A percentile compares a stretch with the other conserved stretches of the same genome.
Evolutionary conservation across 2,888 invertebrate species (phyloP).

Genomic region (Neoascia interrupta): DNA sequence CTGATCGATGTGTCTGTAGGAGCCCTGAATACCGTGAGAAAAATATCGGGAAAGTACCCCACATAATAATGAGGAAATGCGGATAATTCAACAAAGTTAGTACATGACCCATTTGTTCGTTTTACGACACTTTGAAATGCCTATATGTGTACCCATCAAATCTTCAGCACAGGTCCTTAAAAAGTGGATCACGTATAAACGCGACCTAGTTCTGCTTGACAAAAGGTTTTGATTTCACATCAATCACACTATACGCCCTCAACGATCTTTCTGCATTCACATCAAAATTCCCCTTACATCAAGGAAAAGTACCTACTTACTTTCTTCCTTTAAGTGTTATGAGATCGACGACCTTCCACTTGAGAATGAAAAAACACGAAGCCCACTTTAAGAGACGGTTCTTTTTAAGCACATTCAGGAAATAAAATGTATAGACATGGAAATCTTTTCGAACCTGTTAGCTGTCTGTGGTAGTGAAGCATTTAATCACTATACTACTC

Average conservation of each 20-base stretch:
- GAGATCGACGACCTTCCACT: slow-evolving; percentile 44
- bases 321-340: slow-evolving; percentile 48
- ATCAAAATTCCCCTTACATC: neutral
- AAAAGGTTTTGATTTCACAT: neutral
- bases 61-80: too few relatives aligned
- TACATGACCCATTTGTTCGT: too few relatives aligned
- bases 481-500: too few relatives aligned
- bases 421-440: slow-evolving; percentile 42
- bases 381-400: slow-evolving; percentile 28
- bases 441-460: slow-evolving; percentile 32
- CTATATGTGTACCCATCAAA: too few relatives aligned
- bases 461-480: too few relatives aligned
- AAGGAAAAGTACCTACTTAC: slow-evolving; percentile 13
- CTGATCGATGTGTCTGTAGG: too few relatives aligned
- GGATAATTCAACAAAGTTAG: too few relatives aligned
- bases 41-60: too few relatives aligned
- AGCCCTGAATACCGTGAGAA: too few relatives aligned
- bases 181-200: neutral
- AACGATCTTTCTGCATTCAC: neutral
- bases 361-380: slow-evolving; percentile 15
- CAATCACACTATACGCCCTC: neutral
- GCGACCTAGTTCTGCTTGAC: neutral
- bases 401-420: slow-evolving; percentile 46
- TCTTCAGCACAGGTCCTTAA: too few relatives aligned
- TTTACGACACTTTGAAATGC: too few relatives aligned